Evolutionary conservation across 2,113 vertebrate species (phyloP).

Genomic region (Colius striatus): DNA sequence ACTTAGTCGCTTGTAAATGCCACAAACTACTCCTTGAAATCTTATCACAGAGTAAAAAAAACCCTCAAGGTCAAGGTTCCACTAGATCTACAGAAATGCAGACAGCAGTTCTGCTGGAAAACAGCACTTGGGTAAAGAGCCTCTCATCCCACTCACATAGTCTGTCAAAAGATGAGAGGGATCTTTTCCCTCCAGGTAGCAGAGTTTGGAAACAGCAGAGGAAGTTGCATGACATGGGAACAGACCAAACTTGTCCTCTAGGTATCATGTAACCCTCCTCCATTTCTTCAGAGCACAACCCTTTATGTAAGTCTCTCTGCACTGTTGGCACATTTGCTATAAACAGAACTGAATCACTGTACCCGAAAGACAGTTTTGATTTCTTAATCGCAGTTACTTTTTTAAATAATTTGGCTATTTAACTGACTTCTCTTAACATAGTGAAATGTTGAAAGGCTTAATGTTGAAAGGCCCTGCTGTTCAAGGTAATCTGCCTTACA

Average conservation of each 20-base stretch:
- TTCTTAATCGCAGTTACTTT: not conserved
- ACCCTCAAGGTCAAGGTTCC: conserved; percentile 23
- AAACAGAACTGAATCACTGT: not conserved
- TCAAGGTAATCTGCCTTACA: not conserved
- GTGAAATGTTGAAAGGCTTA: not conserved
- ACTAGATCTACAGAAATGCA: not conserved
- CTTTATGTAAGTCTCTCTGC: not conserved
- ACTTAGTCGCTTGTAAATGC: not conserved
- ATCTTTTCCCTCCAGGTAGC: not conserved
- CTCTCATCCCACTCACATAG: not conserved
- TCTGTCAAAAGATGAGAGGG: not conserved
- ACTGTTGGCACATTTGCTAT: not conserved
- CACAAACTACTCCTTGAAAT: conserved; percentile 2
- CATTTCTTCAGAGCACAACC: not conserved
- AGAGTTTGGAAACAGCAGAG: not conserved
- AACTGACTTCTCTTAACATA: not conserved
- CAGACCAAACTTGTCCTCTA: not conserved
- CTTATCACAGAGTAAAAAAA: conserved; percentile 6
- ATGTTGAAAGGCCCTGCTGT: not conserved
- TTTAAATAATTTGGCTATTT: not conserved
- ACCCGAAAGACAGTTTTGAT: not conserved
- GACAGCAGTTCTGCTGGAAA: not conserved
- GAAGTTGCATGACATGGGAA: not conserved
- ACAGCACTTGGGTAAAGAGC: not conserved
- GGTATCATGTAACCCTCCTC: not conserved